phyloP scores from a whole-genome alignment of 1,140 invertebrate species.

The Zaprionus capensis region DNA sequence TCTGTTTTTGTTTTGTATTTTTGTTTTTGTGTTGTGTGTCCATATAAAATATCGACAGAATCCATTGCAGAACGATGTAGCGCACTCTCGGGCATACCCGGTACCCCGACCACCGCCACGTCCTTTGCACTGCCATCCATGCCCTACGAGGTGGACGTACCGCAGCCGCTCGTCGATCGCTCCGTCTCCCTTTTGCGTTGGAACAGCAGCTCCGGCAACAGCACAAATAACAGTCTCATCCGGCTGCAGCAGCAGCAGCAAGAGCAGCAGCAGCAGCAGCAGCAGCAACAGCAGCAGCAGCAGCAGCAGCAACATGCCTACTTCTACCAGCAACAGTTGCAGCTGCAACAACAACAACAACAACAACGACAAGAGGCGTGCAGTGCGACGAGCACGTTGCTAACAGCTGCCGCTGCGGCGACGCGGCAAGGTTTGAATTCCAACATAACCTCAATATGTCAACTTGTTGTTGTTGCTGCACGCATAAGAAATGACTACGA shows the following conservation, averaged over 20 bases:
- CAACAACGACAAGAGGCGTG: constrained; percentile 50
- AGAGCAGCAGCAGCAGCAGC: constrained; percentile 35
- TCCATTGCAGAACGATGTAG: constrained; percentile 85
- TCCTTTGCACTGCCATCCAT: constrained; percentile 71
- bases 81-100: constrained; percentile 85
- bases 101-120: constrained; percentile 80
- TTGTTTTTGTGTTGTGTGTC: constrained; percentile 59
- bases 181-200: constrained; percentile 85
- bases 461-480: constrained; percentile 75
- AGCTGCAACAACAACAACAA: constrained; percentile 57
- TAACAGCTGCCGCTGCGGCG: constrained; percentile 75
- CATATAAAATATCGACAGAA: constrained; percentile 78
- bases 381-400: constrained; percentile 66
- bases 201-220: constrained; percentile 69
- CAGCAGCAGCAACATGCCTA: constrained; percentile 41
- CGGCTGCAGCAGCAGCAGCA: constrained; percentile 56
- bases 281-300: constrained; percentile 57
- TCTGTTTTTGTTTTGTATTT: constrained; percentile 44
- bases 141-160: constrained; percentile 85
- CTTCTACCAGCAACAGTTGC: constrained; percentile 46
- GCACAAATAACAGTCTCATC: constrained; percentile 63
- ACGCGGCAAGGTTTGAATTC: constrained; percentile 84
- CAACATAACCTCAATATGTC: constrained; percentile 35
- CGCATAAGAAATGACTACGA: constrained; percentile 11
- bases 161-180: constrained; percentile 85